These are phyloP conservation scores for Formica aserva DNA, from an alignment of 2,888 invertebrate genomes.

Conservation along the genomic window DNA sequence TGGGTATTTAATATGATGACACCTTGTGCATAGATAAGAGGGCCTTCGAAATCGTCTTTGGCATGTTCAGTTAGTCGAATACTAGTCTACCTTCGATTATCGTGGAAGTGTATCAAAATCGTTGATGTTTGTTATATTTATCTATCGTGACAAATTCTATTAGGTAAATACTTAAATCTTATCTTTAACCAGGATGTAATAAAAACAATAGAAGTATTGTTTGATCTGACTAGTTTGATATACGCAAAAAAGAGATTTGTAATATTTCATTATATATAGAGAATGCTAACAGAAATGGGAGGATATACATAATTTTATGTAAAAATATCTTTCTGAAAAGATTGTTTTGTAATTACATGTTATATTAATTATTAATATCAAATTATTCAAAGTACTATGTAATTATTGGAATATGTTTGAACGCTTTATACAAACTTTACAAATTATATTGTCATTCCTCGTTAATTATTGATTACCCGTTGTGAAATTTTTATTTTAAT, in stretches of 20 bases:
- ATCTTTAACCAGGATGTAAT: not conserved
- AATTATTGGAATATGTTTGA: not conserved
- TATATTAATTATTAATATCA: not conserved
- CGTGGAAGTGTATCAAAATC: constrained; percentile 18
- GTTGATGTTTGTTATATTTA: constrained; percentile 8
- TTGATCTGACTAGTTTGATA: not conserved
- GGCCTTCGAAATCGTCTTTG: constrained; percentile 64
- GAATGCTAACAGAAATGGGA: not conserved
- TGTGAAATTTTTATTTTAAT: too few species aligned
- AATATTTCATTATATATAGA: not conserved
- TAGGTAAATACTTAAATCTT: constrained; percentile 36
- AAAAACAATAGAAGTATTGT: not conserved
- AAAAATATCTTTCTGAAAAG: not conserved
- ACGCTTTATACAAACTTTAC: too few species aligned
- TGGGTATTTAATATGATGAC: constrained; percentile 67
- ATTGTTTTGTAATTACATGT: not conserved
- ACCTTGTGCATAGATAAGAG: constrained; percentile 71
- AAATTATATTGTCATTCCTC: too few species aligned
- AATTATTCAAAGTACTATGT: not conserved
- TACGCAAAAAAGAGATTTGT: not conserved
- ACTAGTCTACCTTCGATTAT: constrained; percentile 57
- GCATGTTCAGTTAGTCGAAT: constrained; percentile 66
- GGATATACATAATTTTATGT: not conserved
- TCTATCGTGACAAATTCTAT: not conserved
- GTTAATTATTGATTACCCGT: too few species aligned